Percentiles rank a stretch among this genome's conserved stretches.
Evolutionary conservation across 2,888 invertebrate genomes (phyloP).

Genomic region (Adelognathus sp.): DNA sequence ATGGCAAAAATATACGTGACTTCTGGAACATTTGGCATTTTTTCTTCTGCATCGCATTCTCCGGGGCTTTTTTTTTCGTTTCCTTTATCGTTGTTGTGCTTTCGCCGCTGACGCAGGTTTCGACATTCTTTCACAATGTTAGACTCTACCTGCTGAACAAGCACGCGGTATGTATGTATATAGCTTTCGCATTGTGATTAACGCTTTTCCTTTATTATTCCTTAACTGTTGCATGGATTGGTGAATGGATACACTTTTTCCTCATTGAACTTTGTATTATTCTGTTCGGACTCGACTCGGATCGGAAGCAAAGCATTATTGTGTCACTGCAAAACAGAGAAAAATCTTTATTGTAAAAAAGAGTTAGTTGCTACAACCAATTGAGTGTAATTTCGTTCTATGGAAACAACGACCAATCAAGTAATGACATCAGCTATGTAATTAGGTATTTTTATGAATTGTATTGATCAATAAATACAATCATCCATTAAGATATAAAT

Average conservation of each 20-base stretch:
- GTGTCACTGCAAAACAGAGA: neutral
- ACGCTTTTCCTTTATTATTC: neutral
- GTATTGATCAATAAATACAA: too few relatives aligned
- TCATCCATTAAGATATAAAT: too few relatives aligned
- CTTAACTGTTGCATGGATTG: neutral
- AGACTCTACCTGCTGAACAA: neutral
- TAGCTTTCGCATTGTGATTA: neutral
- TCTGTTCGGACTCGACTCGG: neutral
- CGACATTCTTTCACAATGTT: neutral
- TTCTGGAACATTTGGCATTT: constrained; percentile 61
- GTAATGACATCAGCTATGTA: too few relatives aligned
- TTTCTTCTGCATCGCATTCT: neutral
- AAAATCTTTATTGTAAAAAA: neutral
- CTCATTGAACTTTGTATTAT: neutral
- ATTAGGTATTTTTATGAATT: too few relatives aligned
- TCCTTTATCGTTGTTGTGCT: constrained; percentile 1
- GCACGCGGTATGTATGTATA: neutral
- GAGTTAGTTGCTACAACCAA: too few relatives aligned
- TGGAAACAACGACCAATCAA: too few relatives aligned
- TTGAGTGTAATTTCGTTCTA: too few relatives aligned
- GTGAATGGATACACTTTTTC: neutral
- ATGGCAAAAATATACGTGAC: neutral
- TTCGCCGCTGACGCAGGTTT: neutral
- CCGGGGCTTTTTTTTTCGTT: neutral
- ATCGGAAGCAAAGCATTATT: constrained; percentile 17